Evolutionary conservation across 2,888 invertebrate species (phyloP).

Genomic region (Latheticus oryzae): DNA sequence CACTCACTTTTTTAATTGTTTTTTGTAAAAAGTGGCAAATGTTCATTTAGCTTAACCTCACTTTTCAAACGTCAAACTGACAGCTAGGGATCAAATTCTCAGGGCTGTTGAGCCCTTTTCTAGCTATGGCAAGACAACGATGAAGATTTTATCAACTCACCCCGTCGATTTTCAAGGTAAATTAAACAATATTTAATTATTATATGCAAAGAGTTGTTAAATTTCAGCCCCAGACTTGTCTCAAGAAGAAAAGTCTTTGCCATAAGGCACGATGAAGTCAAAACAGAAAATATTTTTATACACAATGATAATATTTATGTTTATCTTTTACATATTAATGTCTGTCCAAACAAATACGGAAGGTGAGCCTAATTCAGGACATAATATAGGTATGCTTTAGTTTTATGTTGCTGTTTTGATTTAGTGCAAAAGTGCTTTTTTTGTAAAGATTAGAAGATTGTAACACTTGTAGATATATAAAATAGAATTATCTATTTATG

Average conservation of each 20-base stretch:
- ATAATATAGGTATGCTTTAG: slow-evolving; percentile 49
- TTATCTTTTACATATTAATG: slow-evolving; percentile 42
- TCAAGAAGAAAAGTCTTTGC: slow-evolving; percentile 1
- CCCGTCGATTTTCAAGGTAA: slow-evolving; percentile 26
- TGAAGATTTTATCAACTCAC: slow-evolving; percentile 9
- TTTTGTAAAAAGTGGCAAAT: background rate
- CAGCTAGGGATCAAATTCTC: slow-evolving; percentile 8
- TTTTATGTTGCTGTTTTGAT: slow-evolving; percentile 30
- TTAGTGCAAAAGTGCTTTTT: too few relatives aligned
- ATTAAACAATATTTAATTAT: background rate
- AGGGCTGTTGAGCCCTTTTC: slow-evolving; percentile 25
- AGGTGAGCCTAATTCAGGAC: slow-evolving; percentile 51
- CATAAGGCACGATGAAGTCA: slow-evolving; percentile 15
- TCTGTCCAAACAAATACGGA: slow-evolving; percentile 47
- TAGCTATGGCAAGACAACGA: slow-evolving; percentile 14
- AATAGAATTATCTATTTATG: too few relatives aligned
- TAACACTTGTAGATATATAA: too few relatives aligned
- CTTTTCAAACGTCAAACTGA: slow-evolving; percentile 8
- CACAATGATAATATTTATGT: slow-evolving; percentile 25
- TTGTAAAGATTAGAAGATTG: too few relatives aligned
- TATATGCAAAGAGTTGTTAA: slow-evolving; percentile 2
- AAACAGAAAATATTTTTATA: slow-evolving; percentile 23
- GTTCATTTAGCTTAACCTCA: slow-evolving; percentile 5
- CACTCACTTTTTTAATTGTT: too few relatives aligned
- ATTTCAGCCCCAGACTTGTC: slow-evolving; percentile 28